phyloP scores from a whole-genome alignment of 1,140 invertebrate genomes.

The Trichonephila clavata region DNA sequence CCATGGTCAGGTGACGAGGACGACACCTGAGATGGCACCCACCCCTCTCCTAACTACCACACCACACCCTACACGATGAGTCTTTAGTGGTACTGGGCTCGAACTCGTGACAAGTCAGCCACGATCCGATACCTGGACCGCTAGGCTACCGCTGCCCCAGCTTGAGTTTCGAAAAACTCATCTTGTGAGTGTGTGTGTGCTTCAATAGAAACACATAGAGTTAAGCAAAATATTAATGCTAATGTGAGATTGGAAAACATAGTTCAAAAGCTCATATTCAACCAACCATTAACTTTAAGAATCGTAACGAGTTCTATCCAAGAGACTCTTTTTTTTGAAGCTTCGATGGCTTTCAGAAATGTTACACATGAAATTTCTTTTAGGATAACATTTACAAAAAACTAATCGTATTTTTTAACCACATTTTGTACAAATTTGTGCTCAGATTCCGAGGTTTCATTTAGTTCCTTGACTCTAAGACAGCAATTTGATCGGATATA shows the following conservation, averaged over 20 bases:
- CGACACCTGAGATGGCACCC: too few relatives aligned
- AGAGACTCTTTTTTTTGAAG: background rate
- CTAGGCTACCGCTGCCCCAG: constrained; percentile 79
- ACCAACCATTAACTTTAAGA: constrained; percentile 14
- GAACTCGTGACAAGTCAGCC: too few relatives aligned
- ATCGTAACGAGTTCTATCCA: background rate
- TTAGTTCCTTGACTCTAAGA: background rate
- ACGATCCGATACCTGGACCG: too few relatives aligned
- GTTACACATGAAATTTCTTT: background rate
- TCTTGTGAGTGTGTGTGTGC: constrained; percentile 79
- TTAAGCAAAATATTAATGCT: constrained; percentile 42
- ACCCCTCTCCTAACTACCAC: too few relatives aligned
- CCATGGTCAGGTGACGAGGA: too few relatives aligned
- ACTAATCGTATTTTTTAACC: background rate
- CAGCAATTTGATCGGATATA: background rate
- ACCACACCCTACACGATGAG: too few relatives aligned
- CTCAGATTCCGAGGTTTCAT: background rate
- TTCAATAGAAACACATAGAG: constrained; percentile 29
- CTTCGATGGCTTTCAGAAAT: background rate
- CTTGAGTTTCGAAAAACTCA: constrained; percentile 78
- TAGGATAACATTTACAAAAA: background rate
- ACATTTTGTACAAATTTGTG: background rate
- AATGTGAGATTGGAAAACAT: background rate
- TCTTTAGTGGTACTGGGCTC: too few relatives aligned
- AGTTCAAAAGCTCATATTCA: constrained; percentile 14